Base-by-base conservation (phyloP, 2,888 invertebrate genomes). In the Thymelicus sylvestris region DNA sequence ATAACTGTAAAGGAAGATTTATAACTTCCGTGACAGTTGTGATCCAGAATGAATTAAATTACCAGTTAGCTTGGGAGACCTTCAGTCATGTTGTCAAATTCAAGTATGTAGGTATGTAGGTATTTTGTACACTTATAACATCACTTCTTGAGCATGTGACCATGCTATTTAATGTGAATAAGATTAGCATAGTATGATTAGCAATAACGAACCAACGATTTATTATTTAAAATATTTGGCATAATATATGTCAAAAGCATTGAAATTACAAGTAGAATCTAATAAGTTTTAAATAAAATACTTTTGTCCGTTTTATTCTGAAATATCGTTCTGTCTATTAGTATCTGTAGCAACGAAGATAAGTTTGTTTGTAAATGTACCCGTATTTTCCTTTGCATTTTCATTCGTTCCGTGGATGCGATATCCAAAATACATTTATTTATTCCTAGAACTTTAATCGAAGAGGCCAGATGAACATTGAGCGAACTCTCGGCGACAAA, bases 401-500 rank as follows among this genome's bases (percentile, higher is more conserved):
- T 71, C 66, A 55, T 66, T 66, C 65, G 60, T 48, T 66, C 65
- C 70, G 50, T 31, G 13, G 70, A 70, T 73, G 71, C 72, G 74
- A 74, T 74, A 78, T 76, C 75, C 76, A 74, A 74, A 73, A 76
- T 74, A 73, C 74, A 73, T 76, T 70, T 70, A 70, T 70, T 70
- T 70, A 70, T 70, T 70, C 60, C 70, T 65, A 60, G 70, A 70
- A 70, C 75, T 72, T 74, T 74, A 76, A 77, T 76, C 75, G 75
- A 76, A 74, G 73, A 79, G 78, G 73, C 75, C 77, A 77, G 82
- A 80, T 78, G 81, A 80, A 78, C 76, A 76, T 74, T 74, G 79
- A 75, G 77, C 77, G 78, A 79, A 77, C 78, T 80, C 83, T 83
- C 80, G 77, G 79, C 80, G 78, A 76, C 79, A 77, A 86, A 86